A percentile compares a stretch with the other conserved stretches of the same genome.
Evolutionary conservation across 2,113 vertebrate genomes (phyloP).

Genomic region (Paratilapia polleni): DNA sequence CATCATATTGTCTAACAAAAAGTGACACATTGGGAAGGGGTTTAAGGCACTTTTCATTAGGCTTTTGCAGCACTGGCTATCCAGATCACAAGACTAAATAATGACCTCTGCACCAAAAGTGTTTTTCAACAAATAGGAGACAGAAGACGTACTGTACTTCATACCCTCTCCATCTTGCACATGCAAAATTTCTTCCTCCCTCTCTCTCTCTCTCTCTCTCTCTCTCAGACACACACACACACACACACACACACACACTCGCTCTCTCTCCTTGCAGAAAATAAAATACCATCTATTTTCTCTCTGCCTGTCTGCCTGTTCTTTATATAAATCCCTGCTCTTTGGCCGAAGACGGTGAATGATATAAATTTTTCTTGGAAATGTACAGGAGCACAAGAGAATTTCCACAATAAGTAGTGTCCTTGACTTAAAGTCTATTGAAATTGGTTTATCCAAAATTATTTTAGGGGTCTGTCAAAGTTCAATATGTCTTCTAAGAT

Average conservation of each 20-base stretch:
- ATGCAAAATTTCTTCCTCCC: background rate
- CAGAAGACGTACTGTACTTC: constrained; percentile 63
- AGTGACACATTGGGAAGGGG: constrained; percentile 66
- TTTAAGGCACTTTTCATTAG: constrained; percentile 78
- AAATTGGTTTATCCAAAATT: constrained; percentile 43
- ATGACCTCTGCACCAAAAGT: constrained; percentile 72
- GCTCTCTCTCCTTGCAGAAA: constrained; percentile 49
- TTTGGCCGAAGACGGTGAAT: constrained; percentile 69
- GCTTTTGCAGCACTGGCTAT: constrained; percentile 66
- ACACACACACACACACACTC: background rate
- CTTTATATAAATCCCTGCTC: constrained; percentile 68
- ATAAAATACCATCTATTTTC: constrained; percentile 74
- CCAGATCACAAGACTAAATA: constrained; percentile 75
- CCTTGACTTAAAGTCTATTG: constrained; percentile 61
- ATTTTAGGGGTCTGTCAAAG: constrained; percentile 42
- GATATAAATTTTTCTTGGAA: constrained; percentile 72
- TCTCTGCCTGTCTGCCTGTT: constrained; percentile 55
- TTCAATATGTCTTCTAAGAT: constrained; percentile 12
- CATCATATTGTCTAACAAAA: constrained; percentile 79
- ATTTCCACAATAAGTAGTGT: constrained; percentile 64
- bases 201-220: constrained; percentile 1
- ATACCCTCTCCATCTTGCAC: constrained; percentile 43
- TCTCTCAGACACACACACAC: background rate
- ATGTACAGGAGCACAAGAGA: constrained; percentile 56
- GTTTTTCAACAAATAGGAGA: constrained; percentile 50